phyloP scores from a whole-genome alignment of 2,888 invertebrate genomes.

The Neocrepidodera transversa region DNA sequence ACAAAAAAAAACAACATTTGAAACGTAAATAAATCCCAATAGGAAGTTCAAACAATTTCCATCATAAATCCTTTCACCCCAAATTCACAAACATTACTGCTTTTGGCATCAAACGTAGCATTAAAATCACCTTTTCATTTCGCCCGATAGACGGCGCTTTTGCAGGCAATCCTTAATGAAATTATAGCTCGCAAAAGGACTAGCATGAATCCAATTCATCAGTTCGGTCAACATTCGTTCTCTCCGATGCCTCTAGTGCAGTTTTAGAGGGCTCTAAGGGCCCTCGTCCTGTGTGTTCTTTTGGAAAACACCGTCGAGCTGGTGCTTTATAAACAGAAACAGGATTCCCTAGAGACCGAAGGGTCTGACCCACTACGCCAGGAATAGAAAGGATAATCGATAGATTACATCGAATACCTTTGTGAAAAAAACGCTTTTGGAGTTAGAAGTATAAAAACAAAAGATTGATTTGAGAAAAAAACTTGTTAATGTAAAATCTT shows the following conservation, averaged over 20 bases:
- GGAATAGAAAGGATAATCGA: constrained; percentile 50
- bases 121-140: constrained; percentile 14
- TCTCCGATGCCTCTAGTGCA: constrained; percentile 40
- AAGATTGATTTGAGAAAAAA: too few relatives aligned
- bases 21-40: too few relatives aligned
- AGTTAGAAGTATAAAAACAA: too few relatives aligned
- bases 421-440: too few relatives aligned
- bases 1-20: too few relatives aligned
- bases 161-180: constrained; percentile 37
- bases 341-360: constrained; percentile 53
- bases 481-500: too few relatives aligned
- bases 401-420: too few relatives aligned
- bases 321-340: constrained; percentile 54
- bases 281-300: constrained; percentile 53
- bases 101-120: neutral
- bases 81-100: neutral
- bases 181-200: constrained; percentile 39
- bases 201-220: constrained; percentile 40
- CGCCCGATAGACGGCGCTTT: constrained; percentile 22
- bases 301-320: constrained; percentile 47
- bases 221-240: constrained; percentile 45
- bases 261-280: constrained; percentile 41
- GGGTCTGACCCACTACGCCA: constrained; percentile 50
- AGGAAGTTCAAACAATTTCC: too few relatives aligned
- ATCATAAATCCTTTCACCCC: too few relatives aligned